These are phyloP conservation scores for Sphaerophoria rueppellii DNA, from an alignment of 2,888 invertebrate species.

Conservation along the genomic window DNA sequence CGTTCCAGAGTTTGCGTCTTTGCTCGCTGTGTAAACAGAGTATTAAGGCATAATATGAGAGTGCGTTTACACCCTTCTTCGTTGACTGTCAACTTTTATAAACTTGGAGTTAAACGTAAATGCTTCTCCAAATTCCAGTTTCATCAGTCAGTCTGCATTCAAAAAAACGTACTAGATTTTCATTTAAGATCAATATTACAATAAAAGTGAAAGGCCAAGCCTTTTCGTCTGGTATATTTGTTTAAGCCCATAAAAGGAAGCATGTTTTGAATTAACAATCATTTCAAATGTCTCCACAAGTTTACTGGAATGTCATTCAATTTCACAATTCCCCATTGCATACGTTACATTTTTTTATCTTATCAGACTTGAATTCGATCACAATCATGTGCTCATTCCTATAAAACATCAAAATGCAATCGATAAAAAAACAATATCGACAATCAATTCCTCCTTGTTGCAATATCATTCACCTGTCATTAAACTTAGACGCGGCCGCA, in stretches of 20 bases:
- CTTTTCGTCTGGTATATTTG: neutral
- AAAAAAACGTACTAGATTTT: too few relatives aligned
- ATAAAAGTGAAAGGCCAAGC: neutral
- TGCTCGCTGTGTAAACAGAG: too few relatives aligned
- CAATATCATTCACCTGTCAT: conserved; percentile 28
- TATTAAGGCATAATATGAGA: too few relatives aligned
- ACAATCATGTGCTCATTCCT: conserved; percentile 31
- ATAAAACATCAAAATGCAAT: neutral
- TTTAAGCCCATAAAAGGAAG: neutral
- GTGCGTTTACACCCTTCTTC: too few relatives aligned
- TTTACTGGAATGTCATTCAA: conserved; percentile 10
- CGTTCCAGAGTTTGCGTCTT: too few relatives aligned
- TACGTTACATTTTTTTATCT: conserved; percentile 43
- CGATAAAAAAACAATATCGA: conserved; percentile 8
- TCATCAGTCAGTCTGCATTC: neutral
- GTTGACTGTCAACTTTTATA: too few relatives aligned
- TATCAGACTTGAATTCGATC: conserved; percentile 39
- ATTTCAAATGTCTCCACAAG: neutral
- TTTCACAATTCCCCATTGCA: conserved; percentile 14
- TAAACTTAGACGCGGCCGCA: neutral
- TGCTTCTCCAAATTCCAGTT: too few relatives aligned
- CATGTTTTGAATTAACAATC: neutral
- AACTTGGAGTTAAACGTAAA: too few relatives aligned
- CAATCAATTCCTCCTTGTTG: conserved; percentile 7
- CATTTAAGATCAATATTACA: neutral